phyloP scores from a whole-genome alignment of 2,888 invertebrate species.

The Liopterus haemorrhoidalis region DNA sequence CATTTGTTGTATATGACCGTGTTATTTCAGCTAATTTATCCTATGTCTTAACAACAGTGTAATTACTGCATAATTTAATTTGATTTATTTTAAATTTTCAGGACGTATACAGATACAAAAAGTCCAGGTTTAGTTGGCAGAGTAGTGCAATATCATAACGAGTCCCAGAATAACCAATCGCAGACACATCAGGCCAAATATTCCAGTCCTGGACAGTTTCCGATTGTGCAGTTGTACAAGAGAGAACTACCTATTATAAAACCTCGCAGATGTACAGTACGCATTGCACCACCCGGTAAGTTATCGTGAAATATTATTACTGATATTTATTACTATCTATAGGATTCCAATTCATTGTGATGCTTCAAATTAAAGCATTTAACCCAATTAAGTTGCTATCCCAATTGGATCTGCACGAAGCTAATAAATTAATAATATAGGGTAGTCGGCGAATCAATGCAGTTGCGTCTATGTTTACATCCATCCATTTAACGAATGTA shows the following conservation, averaged over 20 bases:
- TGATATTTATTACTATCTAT: constrained; percentile 7
- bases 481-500: too few species aligned
- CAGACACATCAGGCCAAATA: constrained; percentile 43
- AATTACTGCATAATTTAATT: constrained; percentile 3
- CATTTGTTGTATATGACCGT: too few species aligned
- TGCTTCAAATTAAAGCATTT: too few species aligned
- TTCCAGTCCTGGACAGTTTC: constrained; percentile 47
- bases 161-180: constrained; percentile 32
- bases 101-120: constrained; percentile 48
- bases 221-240: constrained; percentile 49
- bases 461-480: too few species aligned
- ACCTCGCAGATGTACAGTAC: constrained; percentile 38
- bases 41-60: constrained; percentile 2
- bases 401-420: too few species aligned
- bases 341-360: neutral
- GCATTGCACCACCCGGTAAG: constrained; percentile 39
- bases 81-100: constrained; percentile 27
- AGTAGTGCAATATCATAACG: constrained; percentile 48
- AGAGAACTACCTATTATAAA: constrained; percentile 42
- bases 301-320: constrained; percentile 3
- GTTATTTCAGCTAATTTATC: neutral
- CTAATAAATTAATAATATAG: too few species aligned
- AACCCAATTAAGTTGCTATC: too few species aligned
- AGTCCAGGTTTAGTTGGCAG: constrained; percentile 50
- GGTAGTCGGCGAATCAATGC: too few species aligned